Evolutionary conservation across 2,797 vertebrate genomes (phyloP).

Genomic region (Hypotaenidia philippensis): DNA sequence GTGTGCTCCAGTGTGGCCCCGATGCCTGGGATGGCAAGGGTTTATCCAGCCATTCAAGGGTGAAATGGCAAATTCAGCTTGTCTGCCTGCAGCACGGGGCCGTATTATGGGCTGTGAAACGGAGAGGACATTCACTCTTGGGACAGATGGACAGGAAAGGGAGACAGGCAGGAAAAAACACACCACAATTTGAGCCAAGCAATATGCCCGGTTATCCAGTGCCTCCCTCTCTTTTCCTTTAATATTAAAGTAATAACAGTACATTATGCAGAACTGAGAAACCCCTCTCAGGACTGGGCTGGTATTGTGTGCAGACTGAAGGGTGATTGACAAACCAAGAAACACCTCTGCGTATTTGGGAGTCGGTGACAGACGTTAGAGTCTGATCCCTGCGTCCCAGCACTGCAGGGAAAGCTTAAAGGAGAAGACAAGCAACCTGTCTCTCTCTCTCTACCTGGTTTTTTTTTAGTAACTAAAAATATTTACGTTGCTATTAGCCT

Average conservation of each 20-base stretch:
- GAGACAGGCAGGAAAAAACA: not conserved
- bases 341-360: rapidly evolving
- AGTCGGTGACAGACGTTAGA: not conserved
- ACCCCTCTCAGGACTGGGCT: not conserved
- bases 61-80: not conserved
- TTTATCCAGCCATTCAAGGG: not conserved
- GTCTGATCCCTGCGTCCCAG: not conserved
- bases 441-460: not conserved
- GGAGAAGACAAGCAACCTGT: not conserved
- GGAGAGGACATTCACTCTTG: not conserved
- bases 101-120: not conserved
- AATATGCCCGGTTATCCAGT: not conserved
- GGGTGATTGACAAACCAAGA: not conserved
- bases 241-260: not conserved
- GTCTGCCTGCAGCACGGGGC: not conserved
- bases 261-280: not conserved
- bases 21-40: rapidly evolving
- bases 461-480: not conserved
- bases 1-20: rapidly evolving
- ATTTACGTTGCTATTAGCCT: not conserved
- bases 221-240: not conserved
- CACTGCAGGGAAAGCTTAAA: not conserved
- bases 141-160: constrained; percentile 51
- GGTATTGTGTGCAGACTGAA: not conserved
- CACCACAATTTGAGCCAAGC: not conserved